A percentile compares a stretch with the other conserved stretches of the same genome.
Evolutionary conservation across 2,113 vertebrate species (phyloP).

Genomic region (Oriolus oriolus): DNA sequence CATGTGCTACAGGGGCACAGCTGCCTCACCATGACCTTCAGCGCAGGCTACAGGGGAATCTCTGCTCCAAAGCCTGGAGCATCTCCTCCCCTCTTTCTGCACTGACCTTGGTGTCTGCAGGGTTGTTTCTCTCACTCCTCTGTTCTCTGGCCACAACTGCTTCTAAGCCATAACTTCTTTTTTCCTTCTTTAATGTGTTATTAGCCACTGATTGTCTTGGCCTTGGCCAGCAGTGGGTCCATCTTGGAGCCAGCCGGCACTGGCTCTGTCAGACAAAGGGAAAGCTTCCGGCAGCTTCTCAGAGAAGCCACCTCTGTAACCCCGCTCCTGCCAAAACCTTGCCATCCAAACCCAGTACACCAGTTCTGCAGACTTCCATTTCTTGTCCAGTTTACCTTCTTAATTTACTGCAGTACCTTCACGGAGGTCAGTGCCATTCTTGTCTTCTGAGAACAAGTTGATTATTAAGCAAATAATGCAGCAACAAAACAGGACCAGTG

Average conservation of each 20-base stretch:
- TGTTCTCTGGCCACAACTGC: not conserved
- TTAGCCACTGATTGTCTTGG: not conserved
- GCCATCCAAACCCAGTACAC: not conserved
- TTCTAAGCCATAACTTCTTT: rapidly evolving
- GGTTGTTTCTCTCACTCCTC: not conserved
- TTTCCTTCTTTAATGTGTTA: not conserved
- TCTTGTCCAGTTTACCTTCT: not conserved
- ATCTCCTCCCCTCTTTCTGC: not conserved
- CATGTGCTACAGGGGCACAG: not conserved
- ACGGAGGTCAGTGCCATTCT: not conserved
- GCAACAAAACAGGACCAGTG: not conserved
- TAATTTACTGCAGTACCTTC: not conserved
- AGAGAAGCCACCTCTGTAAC: not conserved
- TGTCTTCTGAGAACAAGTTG: not conserved
- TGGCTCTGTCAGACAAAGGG: not conserved
- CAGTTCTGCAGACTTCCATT: not conserved
- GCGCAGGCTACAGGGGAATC: not conserved
- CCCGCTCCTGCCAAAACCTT: not conserved
- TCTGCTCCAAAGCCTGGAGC: not conserved
- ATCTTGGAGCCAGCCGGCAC: not conserved
- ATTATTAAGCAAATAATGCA: not conserved
- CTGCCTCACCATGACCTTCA: not conserved
- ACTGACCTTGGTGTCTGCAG: not conserved
- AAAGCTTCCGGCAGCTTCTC: not conserved
- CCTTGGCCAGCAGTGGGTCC: not conserved